A percentile compares a stretch with the other conserved stretches of the same genome.
Evolutionary conservation across 1,140 invertebrate genomes (phyloP).

Genomic region (Argopecten irradians): DNA sequence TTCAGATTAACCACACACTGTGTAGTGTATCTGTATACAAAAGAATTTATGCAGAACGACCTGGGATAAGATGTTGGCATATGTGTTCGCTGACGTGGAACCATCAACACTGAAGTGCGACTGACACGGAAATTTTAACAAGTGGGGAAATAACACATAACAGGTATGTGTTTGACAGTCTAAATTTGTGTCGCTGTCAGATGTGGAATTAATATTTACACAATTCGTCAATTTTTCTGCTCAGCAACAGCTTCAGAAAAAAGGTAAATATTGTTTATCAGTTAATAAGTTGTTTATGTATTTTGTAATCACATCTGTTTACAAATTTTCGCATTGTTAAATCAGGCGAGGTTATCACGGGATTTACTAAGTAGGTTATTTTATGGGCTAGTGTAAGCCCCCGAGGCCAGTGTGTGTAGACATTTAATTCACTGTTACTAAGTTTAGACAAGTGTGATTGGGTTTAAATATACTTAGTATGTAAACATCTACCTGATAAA

Average conservation of each 20-base stretch:
- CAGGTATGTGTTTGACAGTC: not conserved
- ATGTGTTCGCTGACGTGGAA: not conserved
- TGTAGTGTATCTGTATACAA: not conserved
- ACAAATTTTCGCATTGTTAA: not conserved
- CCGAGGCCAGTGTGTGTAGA: not conserved
- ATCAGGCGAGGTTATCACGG: not conserved
- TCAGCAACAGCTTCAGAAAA: not conserved
- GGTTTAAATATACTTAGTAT: not conserved
- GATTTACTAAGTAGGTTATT: conserved; percentile 23
- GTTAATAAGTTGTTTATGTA: not conserved
- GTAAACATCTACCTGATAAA: not conserved
- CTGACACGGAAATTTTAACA: conserved; percentile 17
- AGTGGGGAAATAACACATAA: not conserved
- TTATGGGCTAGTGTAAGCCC: not conserved
- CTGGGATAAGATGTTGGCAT: conserved; percentile 10
- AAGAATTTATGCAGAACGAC: not conserved
- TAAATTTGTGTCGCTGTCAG: not conserved
- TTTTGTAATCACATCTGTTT: not conserved
- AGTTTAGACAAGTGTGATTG: not conserved
- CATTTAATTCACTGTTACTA: not conserved
- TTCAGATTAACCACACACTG: not conserved
- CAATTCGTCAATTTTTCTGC: not conserved
- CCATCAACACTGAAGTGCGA: not conserved
- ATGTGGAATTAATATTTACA: not conserved
- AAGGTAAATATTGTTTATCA: not conserved